Base-by-base conservation (phyloP, 2,888 invertebrate species). In the Hoplodrina blanda region DNA sequence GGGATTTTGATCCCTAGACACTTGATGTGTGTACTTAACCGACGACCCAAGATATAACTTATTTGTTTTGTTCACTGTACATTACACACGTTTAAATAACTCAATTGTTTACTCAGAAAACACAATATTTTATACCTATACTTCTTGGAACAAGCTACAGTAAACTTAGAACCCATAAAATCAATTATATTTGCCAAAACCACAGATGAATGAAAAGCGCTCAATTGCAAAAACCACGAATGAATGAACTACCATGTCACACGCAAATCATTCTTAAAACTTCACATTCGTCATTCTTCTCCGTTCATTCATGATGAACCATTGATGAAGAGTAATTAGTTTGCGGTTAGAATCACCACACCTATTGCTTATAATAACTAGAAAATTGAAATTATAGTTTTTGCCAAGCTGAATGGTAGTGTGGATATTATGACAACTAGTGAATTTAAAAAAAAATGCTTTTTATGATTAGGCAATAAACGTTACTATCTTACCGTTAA, bases 261-360 rank as follows among this genome's bases (percentile, higher is more conserved):
- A 91, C 90, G 91, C 88, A 79, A 90, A 62, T 81, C 78, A 70
- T 83, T 83, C 72, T 81, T 70, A 37, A 70, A 82, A 70, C 17
- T 79, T 33, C 13, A 17, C 13, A 6, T 53, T 46, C 33, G 25
- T 54, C 70, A 80, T 82, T 78, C 59, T 70, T 69, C 63, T 79
- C 71, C 73, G 59, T n/a, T 56, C 74, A 72, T 76, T 76, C 67
- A 73, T 65, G 20, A 50, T 64, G 25, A 62, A 85, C 86, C 84
- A 88, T 85, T 83, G 74, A 84, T 62, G 59, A n/a, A 33, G 10
- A 57, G 57, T 75, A 65, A 82, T 76, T 82, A 73, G 37, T 69
- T 80, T 80, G 84, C 62, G 75, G 82, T 84, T 69, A 53, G 15
- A 56, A 62, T n/a, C 25, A 30, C 15, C 17, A 33, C 20, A 20